Conservation (phyloP, 1,140 invertebrate species). For the Piezodorus guildinii region DNA sequence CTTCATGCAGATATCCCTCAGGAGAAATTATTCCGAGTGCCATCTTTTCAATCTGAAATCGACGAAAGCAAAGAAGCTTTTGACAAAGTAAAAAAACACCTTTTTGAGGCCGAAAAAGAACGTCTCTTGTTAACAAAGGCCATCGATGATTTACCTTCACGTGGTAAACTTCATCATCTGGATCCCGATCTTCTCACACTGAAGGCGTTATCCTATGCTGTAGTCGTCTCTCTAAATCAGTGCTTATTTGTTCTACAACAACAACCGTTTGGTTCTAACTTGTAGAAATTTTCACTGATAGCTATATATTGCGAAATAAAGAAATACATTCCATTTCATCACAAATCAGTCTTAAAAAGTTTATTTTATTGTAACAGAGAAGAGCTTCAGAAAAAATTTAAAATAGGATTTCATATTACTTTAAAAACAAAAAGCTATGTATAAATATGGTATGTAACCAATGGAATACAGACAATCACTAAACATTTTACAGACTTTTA, state of each 20-base stretch:
- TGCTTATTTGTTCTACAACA: not conserved
- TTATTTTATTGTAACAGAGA: too few species aligned
- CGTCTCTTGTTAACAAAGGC: not conserved
- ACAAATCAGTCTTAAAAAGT: too few species aligned
- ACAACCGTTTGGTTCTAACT: too few species aligned
- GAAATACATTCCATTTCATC: too few species aligned
- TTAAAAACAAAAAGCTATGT: too few species aligned
- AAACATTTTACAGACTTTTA: too few species aligned
- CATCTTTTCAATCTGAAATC: not conserved
- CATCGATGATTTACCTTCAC: not conserved
- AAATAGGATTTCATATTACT: too few species aligned
- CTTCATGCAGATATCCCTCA: not conserved
- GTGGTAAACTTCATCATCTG: not conserved
- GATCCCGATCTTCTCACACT: not conserved
- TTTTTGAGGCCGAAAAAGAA: not conserved
- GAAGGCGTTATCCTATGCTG: not conserved
- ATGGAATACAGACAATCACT: too few species aligned
- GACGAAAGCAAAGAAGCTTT: not conserved
- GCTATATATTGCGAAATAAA: too few species aligned
- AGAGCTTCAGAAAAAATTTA: too few species aligned
- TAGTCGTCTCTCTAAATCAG: not conserved
- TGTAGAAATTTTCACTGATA: too few species aligned
- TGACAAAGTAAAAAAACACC: not conserved
- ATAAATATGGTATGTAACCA: too few species aligned
- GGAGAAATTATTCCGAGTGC: not conserved